Evolutionary conservation across 2,797 vertebrate species (phyloP).

Genomic region (Acropternis orthonyx): DNA sequence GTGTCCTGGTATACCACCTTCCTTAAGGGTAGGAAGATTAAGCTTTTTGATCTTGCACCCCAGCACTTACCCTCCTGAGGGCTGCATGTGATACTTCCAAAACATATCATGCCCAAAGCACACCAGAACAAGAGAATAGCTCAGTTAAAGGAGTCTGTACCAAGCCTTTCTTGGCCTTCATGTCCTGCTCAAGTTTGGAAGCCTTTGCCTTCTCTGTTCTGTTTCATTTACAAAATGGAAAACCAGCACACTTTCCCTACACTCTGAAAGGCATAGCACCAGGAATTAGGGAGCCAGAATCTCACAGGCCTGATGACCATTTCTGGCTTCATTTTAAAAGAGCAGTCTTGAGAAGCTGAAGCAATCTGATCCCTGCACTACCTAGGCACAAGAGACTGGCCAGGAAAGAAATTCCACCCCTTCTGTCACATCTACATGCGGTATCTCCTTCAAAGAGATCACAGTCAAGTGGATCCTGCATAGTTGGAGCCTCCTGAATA

Average conservation of each 20-base stretch:
- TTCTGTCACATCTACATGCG: not conserved
- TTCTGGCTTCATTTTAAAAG: not conserved
- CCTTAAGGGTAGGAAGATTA: not conserved
- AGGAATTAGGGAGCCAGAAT: not conserved
- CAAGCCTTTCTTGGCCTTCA: not conserved
- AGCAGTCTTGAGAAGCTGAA: not conserved
- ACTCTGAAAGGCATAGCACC: not conserved
- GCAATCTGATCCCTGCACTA: not conserved
- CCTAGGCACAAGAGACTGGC: not conserved
- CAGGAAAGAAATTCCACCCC: not conserved
- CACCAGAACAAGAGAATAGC: not conserved
- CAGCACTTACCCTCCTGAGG: not conserved
- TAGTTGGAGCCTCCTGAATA: not conserved
- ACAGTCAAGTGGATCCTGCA: not conserved
- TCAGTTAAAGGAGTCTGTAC: not conserved
- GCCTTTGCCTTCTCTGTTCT: not conserved
- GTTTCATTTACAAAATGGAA: not conserved
- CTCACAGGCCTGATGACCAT: accelerated
- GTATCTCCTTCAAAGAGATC: not conserved
- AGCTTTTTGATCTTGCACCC: not conserved
- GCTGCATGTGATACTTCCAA: not conserved
- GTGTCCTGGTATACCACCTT: not conserved
- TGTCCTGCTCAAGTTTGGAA: not conserved
- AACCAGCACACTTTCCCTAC: not conserved
- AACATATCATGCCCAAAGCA: not conserved